phyloP scores from a whole-genome alignment of 2,888 invertebrate genomes.

The Drosophila hamatofila region DNA sequence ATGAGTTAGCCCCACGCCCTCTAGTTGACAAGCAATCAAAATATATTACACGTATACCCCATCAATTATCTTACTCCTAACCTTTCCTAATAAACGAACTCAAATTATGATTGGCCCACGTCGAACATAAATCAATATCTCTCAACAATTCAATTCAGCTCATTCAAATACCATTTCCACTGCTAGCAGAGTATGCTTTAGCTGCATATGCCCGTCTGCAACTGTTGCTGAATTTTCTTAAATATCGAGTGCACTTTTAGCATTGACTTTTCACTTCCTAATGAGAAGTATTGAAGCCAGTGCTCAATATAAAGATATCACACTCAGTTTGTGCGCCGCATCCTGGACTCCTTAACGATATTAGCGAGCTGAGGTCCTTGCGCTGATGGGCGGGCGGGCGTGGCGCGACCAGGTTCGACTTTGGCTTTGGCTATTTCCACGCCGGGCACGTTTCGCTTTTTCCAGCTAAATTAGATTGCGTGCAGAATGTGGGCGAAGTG shows the following conservation, averaged over 20 bases:
- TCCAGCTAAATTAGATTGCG: conserved; percentile 72
- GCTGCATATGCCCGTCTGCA: not conserved
- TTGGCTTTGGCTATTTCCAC: conserved; percentile 49
- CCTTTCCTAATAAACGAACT: not conserved
- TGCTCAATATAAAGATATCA: conserved; percentile 38
- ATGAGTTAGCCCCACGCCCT: too few relatives aligned
- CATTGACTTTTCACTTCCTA: conserved; percentile 17
- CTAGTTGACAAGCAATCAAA: too few relatives aligned
- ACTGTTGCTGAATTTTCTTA: not conserved
- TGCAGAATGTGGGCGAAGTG: conserved; percentile 63
- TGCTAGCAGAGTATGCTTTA: not conserved
- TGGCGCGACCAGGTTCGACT: conserved; percentile 1
- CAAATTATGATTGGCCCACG: not conserved
- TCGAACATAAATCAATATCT: not conserved
- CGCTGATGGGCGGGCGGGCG: not conserved
- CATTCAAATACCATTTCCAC: not conserved
- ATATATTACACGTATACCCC: too few relatives aligned
- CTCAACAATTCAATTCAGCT: too few relatives aligned
- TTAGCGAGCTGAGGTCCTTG: conserved; percentile 25
- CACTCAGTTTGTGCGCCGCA: conserved; percentile 20
- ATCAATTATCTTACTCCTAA: not conserved
- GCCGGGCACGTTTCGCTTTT: conserved; percentile 64
- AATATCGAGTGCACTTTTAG: not conserved
- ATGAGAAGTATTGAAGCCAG: conserved; percentile 25
- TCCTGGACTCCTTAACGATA: conserved; percentile 34